Conservation (phyloP, 2,113 vertebrate genomes). For the Paratilapia polleni region DNA sequence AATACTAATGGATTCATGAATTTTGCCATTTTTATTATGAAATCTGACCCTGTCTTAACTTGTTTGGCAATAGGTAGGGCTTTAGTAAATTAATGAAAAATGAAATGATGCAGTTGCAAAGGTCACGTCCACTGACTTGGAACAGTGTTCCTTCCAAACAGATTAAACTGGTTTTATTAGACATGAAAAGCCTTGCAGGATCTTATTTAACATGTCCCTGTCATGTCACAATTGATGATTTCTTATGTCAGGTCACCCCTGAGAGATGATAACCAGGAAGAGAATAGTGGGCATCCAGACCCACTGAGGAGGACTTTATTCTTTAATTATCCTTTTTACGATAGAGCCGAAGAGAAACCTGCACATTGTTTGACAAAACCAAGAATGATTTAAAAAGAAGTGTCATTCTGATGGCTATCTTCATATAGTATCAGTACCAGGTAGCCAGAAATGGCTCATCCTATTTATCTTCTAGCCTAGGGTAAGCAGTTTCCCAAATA, state of each 20-base stretch:
- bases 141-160: neutral
- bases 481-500: neutral
- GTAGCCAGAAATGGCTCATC: neutral
- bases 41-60: neutral
- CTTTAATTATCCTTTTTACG: too few species aligned
- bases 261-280: neutral
- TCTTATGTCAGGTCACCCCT: neutral
- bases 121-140: neutral
- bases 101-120: neutral
- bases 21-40: neutral
- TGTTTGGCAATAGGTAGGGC: neutral
- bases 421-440: neutral
- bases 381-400: neutral
- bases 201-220: neutral
- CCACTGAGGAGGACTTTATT: neutral
- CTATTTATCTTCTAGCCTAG: neutral
- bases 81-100: neutral
- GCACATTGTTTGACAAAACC: neutral
- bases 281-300: neutral
- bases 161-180: slow-evolving; percentile 6
- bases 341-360: neutral
- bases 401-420: neutral
- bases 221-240: neutral
- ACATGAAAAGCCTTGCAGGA: neutral
- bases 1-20: neutral